A percentile compares a stretch with the other conserved stretches of the same genome.
phyloP scores from a whole-genome alignment of 2,113 vertebrate genomes.

The Saccopteryx leptura region DNA sequence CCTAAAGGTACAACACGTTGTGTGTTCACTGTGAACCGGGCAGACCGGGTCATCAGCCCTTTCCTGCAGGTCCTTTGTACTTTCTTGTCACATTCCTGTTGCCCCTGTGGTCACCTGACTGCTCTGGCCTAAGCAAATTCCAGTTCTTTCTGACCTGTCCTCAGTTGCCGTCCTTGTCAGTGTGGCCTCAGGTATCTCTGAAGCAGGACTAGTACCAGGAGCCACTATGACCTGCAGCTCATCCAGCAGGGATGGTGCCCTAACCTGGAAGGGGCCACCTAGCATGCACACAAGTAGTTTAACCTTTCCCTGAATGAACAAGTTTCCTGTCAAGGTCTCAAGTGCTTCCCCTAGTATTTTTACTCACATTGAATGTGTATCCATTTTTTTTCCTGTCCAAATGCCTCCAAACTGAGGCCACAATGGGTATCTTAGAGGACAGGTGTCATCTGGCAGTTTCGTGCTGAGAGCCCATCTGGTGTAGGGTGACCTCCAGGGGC shows the following conservation, averaged over 20 bases:
- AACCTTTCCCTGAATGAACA: background rate
- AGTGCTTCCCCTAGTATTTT: background rate
- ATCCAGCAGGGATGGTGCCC: background rate
- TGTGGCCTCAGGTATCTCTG: too few species aligned
- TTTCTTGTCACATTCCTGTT: too few species aligned
- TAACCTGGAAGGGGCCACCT: background rate
- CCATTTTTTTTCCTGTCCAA: background rate
- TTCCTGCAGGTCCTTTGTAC: background rate
- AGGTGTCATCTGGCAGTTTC: background rate
- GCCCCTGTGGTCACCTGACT: background rate
- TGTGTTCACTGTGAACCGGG: background rate
- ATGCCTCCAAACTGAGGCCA: background rate
- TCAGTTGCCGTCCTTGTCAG: background rate
- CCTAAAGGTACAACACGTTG: background rate
- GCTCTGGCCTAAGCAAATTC: background rate
- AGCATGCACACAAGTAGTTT: fast-evolving
- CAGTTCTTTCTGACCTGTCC: background rate
- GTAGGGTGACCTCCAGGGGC: background rate
- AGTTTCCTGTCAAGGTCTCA: background rate
- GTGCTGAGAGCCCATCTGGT: background rate
- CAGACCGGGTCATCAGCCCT: background rate
- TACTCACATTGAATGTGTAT: background rate
- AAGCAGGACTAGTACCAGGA: background rate
- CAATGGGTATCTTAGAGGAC: background rate
- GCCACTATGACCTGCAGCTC: background rate